phyloP scores from a whole-genome alignment of 2,113 vertebrate species.

The Raja brachyura region DNA sequence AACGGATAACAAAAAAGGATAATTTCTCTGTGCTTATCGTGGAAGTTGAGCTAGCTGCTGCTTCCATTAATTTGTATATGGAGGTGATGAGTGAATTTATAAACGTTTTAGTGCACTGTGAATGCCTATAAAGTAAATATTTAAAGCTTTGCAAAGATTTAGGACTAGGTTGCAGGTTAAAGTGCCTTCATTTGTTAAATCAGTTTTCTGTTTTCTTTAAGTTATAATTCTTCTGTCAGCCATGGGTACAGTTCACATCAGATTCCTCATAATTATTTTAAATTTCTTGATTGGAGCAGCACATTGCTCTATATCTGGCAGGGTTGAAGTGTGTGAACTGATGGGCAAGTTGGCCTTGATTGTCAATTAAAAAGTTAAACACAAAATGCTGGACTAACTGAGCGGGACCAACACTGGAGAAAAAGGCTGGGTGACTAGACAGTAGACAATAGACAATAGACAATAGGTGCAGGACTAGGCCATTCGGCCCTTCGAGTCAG shows the following conservation, averaged over 20 bases:
- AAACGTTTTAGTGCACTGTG: neutral
- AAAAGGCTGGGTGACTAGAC: too few species aligned
- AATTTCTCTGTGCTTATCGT: neutral
- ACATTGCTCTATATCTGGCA: neutral
- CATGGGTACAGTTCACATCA: neutral
- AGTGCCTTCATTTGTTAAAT: neutral
- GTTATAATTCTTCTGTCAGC: neutral
- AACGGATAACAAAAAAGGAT: neutral
- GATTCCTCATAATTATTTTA: neutral
- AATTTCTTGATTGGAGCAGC: neutral
- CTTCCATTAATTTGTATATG: neutral
- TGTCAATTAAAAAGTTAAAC: neutral
- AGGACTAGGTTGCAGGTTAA: neutral
- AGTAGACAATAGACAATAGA: too few species aligned
- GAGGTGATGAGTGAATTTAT: neutral
- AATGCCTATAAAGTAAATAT: neutral
- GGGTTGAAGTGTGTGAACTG: neutral
- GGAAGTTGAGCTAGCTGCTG: neutral
- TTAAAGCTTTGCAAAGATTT: slow-evolving; percentile 6
- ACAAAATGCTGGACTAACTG: too few species aligned
- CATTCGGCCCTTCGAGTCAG: too few species aligned
- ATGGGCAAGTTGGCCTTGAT: neutral
- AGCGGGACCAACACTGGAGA: too few species aligned
- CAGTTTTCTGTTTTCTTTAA: neutral
- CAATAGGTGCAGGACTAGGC: too few species aligned